phyloP scores from a whole-genome alignment of 2,113 vertebrate species.

The Oenanthe melanoleuca region DNA sequence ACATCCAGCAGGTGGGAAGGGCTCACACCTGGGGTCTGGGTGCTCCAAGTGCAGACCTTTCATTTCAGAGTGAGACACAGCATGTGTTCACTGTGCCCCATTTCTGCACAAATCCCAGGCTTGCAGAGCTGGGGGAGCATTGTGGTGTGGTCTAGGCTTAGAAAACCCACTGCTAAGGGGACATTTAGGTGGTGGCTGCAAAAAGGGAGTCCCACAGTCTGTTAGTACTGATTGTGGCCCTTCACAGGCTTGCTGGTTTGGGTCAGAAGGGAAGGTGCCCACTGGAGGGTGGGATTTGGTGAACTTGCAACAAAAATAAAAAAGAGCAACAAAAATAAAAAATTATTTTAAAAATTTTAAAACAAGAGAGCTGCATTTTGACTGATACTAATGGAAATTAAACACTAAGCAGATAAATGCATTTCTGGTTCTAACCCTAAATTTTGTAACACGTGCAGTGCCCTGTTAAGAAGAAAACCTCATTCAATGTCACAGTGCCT shows the following conservation, averaged over 20 bases:
- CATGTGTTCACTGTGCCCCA: background rate
- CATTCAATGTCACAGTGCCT: background rate
- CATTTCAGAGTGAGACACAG: background rate
- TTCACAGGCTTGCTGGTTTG: background rate
- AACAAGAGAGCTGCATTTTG: background rate
- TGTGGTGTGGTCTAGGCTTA: background rate
- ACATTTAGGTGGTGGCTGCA: background rate
- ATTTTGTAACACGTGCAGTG: background rate
- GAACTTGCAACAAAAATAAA: background rate
- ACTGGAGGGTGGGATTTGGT: background rate
- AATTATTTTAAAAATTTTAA: background rate
- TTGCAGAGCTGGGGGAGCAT: background rate
- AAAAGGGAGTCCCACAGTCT: background rate
- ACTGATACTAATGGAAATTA: background rate
- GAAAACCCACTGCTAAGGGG: background rate
- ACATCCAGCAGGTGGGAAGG: background rate
- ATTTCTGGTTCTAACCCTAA: background rate
- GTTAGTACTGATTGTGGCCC: background rate
- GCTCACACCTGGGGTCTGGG: background rate
- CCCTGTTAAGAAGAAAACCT: conserved; percentile 2
- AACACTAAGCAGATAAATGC: background rate
- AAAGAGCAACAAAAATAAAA: background rate
- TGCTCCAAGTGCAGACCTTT: background rate
- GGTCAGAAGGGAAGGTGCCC: background rate
- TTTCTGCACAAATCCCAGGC: background rate